Base-by-base conservation (phyloP, 2,888 invertebrate genomes). In the Parochlus steinenii region DNA sequence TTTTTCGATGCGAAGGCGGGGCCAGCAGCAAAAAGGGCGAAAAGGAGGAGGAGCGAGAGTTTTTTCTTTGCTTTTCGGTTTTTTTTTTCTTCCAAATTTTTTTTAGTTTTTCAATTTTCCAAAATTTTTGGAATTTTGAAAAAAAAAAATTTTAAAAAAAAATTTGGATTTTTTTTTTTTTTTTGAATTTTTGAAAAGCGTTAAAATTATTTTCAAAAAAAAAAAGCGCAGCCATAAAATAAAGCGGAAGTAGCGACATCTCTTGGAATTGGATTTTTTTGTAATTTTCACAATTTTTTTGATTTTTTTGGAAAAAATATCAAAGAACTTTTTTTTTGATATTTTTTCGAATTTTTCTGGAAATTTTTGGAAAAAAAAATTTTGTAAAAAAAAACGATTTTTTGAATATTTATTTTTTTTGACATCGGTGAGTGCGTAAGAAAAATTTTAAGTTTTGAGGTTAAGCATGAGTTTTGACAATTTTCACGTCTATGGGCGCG, bases 31-130 rank as follows among this genome's bases (percentile, higher is more conserved):
- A 22, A 37, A 12, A 39, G 20, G 16, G 10, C 30, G 24, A 28
- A 33, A 31, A 31, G 33, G n/a, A n/a, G 25, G 20, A 24, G 10
- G 36, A 34, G 40, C 38, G 19, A 39, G 28, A 35, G 32, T 39
- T 33, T 29, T 34, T 39, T 34, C 31, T 40, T 38, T 37, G 31
- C 31, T 33, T 34, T 3, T 12, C 5, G 25, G n/a, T 25, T 25
- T 11, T 24, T 2, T n/a, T 25, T 25, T 25, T 12, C 11, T 25
- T n/a, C n/a, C n/a, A n/a, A n/a, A 18, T 17, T 17, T 12, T 32
- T 17, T 37, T 43, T 37, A 34, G 39, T 43, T 43, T 32, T 38
- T 37, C 39, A 39, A 37, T 22, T 31, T 29, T 27, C 31, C 28
- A 41, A 37, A 39, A 19, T 27, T 26, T 25, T 28, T 30, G 28